Base-by-base conservation (phyloP, 2,113 vertebrate genomes). In the Ceuthmochares aereus region DNA sequence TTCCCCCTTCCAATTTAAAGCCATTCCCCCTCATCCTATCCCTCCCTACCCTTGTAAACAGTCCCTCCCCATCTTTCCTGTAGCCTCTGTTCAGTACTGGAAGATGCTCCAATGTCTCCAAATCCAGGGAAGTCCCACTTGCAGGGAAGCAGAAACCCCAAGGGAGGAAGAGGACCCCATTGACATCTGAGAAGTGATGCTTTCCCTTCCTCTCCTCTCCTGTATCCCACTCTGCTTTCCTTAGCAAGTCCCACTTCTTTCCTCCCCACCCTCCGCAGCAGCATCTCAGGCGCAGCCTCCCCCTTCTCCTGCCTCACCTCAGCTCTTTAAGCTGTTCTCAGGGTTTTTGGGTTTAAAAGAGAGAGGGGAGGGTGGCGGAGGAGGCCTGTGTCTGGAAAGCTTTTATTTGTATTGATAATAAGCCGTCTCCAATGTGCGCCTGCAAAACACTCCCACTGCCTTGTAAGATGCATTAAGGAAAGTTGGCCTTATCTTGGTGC, bases 351-450 rank as follows among this genome's bases (percentile, higher is more conserved):
- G 30, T 87, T 97, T 87, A 74, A 89, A 95, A 77, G 55, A 40
- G 54, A 77, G 81, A 68, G 52, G 37, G 40, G 63, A 82, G 27
- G 87, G 67, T 77, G 88, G 68, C 54, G 63, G 64, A 90, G 90
- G 91, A 74, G 40, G 83, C 70, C 5, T 20, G 43, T 40, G 30
- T 86, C 73, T 90, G 64, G 51, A 63, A 93, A 96, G 78, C 77
- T 81, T 51, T 67, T 90, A 64, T 83, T 87, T 89, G 47, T 94
- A 37, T 96, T 80, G 93, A 93, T 96, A 81, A 95, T 94, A 90
- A 69, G 63, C 69, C 42, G 23, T 15, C 73, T 93, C 43, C 77
- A 47, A n/a, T 5, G 52, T 10, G 9, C 6, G 52, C 29, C 92
- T 49, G 42, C 83, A 23, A 59, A 96, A 79, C 20, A 6, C 75